Evolutionary conservation across 1,140 invertebrate species (phyloP).

Genomic region (Ceratoteleas bidentatus): DNA sequence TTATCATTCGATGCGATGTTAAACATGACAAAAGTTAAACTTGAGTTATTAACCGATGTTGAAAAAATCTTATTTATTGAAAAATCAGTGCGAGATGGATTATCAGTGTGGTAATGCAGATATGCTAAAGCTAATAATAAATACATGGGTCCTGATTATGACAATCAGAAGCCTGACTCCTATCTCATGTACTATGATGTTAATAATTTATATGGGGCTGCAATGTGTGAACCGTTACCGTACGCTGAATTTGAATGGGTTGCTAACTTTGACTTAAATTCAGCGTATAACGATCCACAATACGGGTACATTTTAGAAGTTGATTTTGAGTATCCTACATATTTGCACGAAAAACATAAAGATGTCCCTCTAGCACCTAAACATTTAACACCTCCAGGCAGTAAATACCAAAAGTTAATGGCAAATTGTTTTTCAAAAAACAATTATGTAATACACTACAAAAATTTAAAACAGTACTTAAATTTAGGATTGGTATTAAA

Average conservation of each 20-base stretch:
- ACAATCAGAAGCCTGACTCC: constrained; percentile 70
- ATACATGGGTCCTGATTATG: constrained; percentile 70
- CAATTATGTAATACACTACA: constrained; percentile 24
- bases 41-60: constrained; percentile 1
- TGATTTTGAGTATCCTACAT: constrained; percentile 60
- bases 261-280: constrained; percentile 4
- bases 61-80: background rate
- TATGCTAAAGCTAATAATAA: constrained; percentile 73
- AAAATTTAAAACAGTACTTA: constrained; percentile 74
- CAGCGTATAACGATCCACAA: constrained; percentile 72
- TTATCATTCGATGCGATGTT: background rate
- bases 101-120: background rate
- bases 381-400: constrained; percentile 2
- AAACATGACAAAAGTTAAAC: background rate
- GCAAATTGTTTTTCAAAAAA: constrained; percentile 5
- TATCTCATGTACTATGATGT: constrained; percentile 81
- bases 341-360: constrained; percentile 77
- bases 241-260: constrained; percentile 79
- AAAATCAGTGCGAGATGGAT: background rate
- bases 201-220: constrained; percentile 83
- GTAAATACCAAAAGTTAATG: constrained; percentile 9
- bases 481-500: constrained; percentile 24
- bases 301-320: constrained; percentile 82
- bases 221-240: constrained; percentile 79
- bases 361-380: constrained; percentile 14